Evolutionary conservation across 2,113 vertebrate genomes (phyloP).

Genomic region (Sebastes schlegelii): DNA sequence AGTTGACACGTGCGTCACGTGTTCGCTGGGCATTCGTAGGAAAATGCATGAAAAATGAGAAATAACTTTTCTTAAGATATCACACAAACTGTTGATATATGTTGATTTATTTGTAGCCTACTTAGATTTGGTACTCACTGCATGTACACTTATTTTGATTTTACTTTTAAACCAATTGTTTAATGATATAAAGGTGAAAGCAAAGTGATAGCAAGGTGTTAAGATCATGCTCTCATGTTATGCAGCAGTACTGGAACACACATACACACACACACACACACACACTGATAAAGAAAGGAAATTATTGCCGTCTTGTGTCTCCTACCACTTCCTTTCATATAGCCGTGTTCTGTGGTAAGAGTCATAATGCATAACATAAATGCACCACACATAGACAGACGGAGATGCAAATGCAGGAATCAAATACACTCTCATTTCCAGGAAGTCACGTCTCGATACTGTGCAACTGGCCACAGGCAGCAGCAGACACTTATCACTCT

Average conservation of each 20-base stretch:
- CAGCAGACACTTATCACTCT: slow-evolving; percentile 72
- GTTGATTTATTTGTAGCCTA: neutral
- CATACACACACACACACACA: slow-evolving; percentile 20
- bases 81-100: too few relatives aligned
- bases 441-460: slow-evolving; percentile 80
- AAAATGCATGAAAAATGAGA: too few relatives aligned
- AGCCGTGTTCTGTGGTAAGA: slow-evolving; percentile 77
- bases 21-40: too few relatives aligned
- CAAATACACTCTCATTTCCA: slow-evolving; percentile 79
- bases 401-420: slow-evolving; percentile 73
- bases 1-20: too few relatives aligned
- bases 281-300: slow-evolving; percentile 68
- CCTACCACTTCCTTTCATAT: slow-evolving; percentile 85
- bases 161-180: neutral
- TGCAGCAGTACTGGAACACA: slow-evolving; percentile 49
- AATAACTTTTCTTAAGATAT: too few relatives aligned
- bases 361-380: slow-evolving; percentile 81
- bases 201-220: neutral
- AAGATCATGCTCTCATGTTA: slow-evolving; percentile 31
- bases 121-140: neutral
- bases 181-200: neutral
- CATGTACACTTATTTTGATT: neutral
- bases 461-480: slow-evolving; percentile 78
- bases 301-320: slow-evolving; percentile 72
- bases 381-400: slow-evolving; percentile 71